Evolutionary conservation across 2,113 vertebrate genomes (phyloP).

Genomic region (Gymnarchus niloticus): DNA sequence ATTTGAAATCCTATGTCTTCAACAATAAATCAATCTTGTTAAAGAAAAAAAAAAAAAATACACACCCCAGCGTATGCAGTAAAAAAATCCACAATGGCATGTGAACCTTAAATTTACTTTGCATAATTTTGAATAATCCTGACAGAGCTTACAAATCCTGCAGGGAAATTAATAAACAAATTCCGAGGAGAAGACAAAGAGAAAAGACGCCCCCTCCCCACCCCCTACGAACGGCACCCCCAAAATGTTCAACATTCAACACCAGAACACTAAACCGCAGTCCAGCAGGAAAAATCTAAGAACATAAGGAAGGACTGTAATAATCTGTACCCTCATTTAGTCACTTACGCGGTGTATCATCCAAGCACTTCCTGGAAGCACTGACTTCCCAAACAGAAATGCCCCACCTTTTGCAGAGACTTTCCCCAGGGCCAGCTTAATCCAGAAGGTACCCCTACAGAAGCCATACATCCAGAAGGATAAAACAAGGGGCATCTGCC

Average conservation of each 20-base stretch:
- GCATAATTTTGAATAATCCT: not conserved
- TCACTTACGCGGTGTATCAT: no score
- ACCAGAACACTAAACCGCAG: no score
- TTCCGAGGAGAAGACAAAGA: not conserved
- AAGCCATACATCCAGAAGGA: no score
- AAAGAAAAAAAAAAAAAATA: not conserved
- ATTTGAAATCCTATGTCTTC: not conserved
- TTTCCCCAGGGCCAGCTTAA: not conserved
- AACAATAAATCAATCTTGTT: no score
- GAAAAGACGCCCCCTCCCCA: not conserved
- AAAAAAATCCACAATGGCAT: not conserved
- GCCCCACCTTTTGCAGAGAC: not conserved
- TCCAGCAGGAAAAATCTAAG: no score
- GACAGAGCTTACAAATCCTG: slow-evolving; percentile 2
- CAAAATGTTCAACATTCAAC: no score
- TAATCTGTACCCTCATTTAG: no score
- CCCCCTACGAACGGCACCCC: no score
- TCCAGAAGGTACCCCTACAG: no score
- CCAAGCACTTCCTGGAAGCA: not conserved
- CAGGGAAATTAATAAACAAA: not conserved
- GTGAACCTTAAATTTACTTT: not conserved
- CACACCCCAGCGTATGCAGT: not conserved
- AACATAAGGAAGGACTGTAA: no score
- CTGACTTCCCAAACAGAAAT: not conserved
- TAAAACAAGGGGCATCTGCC: no score